phyloP scores from a whole-genome alignment of 2,888 invertebrate species.

The Cerceris ruficornis region DNA sequence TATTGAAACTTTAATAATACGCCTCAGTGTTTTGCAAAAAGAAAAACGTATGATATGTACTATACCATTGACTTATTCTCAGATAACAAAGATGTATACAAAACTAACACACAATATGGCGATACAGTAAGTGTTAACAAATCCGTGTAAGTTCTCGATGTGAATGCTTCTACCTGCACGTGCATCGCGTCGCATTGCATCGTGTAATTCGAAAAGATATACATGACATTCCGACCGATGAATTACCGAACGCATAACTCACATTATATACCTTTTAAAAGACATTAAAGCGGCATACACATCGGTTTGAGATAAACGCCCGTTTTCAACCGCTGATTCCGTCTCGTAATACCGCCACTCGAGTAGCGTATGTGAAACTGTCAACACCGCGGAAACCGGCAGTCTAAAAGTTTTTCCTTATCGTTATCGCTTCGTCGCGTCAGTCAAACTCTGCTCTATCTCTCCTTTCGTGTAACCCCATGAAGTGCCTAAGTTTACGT shows the following conservation, averaged over 20 bases:
- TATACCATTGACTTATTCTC: not conserved
- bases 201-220: too few species aligned
- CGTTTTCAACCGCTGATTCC: slow-evolving; percentile 5
- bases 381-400: slow-evolving; percentile 41
- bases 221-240: too few species aligned
- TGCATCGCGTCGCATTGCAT: too few species aligned
- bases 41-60: not conserved
- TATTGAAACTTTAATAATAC: not conserved
- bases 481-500: slow-evolving; percentile 46
- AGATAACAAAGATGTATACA: slow-evolving; percentile 5
- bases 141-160: not conserved
- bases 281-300: too few species aligned
- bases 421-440: slow-evolving; percentile 33
- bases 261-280: too few species aligned
- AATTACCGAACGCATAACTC: too few species aligned
- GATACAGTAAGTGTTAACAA: not conserved
- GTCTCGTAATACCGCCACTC: slow-evolving; percentile 20
- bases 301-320: too few species aligned
- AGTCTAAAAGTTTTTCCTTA: slow-evolving; percentile 39
- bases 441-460: slow-evolving; percentile 26
- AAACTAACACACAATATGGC: not conserved
- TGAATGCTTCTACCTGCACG: not conserved
- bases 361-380: slow-evolving; percentile 17
- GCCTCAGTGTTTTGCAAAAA: not conserved
- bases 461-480: slow-evolving; percentile 10